These are phyloP conservation scores for Seira ritae DNA, from an alignment of 2,888 invertebrate species.

Conservation along the genomic window DNA sequence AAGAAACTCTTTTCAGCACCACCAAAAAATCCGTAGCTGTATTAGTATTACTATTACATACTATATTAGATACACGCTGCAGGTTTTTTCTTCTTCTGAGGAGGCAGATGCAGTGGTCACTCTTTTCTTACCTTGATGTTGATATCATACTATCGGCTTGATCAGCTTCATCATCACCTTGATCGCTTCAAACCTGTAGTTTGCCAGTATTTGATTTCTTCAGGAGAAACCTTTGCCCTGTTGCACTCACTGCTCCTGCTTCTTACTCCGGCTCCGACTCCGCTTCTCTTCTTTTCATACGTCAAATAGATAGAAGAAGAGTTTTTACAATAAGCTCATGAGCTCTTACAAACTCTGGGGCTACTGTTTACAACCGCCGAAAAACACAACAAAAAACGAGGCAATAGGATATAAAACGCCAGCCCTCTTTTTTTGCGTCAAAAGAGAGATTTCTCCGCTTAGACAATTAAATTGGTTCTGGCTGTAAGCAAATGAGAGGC, in stretches of 20 bases:
- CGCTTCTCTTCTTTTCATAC: background rate
- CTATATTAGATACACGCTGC: too few species aligned
- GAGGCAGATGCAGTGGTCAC: conserved; percentile 6
- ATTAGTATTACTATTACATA: too few species aligned
- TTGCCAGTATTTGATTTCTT: conserved; percentile 32
- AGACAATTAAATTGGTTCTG: background rate
- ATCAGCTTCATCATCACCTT: conserved; percentile 58
- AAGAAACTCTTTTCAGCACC: background rate
- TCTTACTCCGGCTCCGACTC: conserved; percentile 1
- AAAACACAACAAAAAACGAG: background rate
- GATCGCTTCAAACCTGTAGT: conserved; percentile 22
- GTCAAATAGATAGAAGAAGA: background rate
- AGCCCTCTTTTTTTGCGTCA: background rate
- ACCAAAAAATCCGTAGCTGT: background rate
- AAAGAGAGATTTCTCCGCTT: background rate
- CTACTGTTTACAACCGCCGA: conserved; percentile 1
- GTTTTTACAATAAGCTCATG: background rate
- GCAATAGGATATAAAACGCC: too few species aligned
- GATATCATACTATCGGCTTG: conserved; percentile 29
- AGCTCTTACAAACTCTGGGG: background rate
- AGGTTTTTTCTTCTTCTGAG: background rate
- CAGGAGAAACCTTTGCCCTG: conserved; percentile 47
- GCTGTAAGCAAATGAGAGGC: background rate
- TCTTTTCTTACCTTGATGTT: conserved; percentile 12
- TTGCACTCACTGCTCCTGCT: conserved; percentile 21